Base-by-base conservation (phyloP, 2,888 invertebrate genomes). In the Mimas tiliae region DNA sequence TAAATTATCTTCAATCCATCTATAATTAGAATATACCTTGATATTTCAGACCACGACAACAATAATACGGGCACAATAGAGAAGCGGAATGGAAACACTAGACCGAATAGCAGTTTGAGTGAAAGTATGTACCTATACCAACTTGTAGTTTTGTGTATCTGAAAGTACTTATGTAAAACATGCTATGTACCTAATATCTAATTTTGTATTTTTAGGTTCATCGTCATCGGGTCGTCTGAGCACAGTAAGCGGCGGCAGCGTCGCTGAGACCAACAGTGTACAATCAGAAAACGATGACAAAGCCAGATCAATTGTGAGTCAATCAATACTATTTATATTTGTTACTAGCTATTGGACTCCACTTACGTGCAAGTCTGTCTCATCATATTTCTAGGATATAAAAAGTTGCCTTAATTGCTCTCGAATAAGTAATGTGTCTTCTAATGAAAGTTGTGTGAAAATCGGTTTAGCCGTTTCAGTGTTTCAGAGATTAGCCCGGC, bases 241-340 rank as follows among this genome's bases (percentile, higher is more conserved):
- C 78, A 97, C 97, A 1, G 96, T 96, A 11, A 97, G 97, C 75
- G 97, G 96, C 3, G 96, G 96, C 45, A 97, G 97, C 76, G 94
- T 97, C 0, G 97, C 97, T 0, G 98, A 98, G 77, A 90, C 93
- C 2, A 97, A 97, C 79, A 97, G 97, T 66, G 97, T 97, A 0
- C 97, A 97, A 81, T 97, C 97, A 0, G 97, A 97, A 83, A 95
- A 95, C 65, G 97, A 97, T 70, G 97, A 97, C 66, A 95, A 96
- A 74, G 87, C 92, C 11, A 85, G 93, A 70, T 93, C 93, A 55
- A 89, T 93, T 75, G 93, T 93, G 82, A 91, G 91, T 87, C 11
- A 14, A 53, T 51, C 38, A 21, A 6, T 34, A 62, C 33, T 21
- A 50, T 48, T 45, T 45, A 9, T 19, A 42, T 21, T n/a, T 51